Percentiles rank a stretch among this genome's conserved stretches.
Conservation (phyloP, 2,113 vertebrate genomes). For the Nycticryphes semicollaris region DNA sequence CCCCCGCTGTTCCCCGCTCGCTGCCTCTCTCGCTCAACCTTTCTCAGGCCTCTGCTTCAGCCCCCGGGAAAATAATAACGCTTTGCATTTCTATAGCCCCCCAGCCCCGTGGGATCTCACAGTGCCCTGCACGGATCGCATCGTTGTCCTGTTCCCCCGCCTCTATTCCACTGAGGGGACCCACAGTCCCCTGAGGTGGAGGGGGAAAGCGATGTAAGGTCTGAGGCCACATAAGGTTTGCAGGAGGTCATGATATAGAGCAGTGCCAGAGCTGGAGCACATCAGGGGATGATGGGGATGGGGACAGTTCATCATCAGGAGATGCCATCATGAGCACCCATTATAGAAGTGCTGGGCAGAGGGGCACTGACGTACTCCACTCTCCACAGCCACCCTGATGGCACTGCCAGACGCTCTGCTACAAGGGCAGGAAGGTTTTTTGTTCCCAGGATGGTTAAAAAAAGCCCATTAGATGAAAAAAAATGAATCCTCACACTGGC, state of each 20-base stretch:
- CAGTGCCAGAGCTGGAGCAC: not conserved
- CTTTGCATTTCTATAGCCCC: conserved; percentile 62
- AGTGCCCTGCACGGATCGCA: not conserved
- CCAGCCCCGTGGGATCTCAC: not conserved
- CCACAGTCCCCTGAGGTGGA: not conserved
- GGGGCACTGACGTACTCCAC: accelerated
- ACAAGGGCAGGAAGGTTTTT: not conserved
- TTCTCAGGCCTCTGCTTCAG: conserved; percentile 64
- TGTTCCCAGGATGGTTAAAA: not conserved
- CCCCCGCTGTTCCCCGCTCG: conserved; percentile 54
- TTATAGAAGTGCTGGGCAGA: not conserved
- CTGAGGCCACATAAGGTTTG: not conserved
- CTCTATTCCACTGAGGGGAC: not conserved
- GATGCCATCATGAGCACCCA: accelerated
- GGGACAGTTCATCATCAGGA: not conserved
- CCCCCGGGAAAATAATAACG: conserved; percentile 27
- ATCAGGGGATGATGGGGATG: accelerated
- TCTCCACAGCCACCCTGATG: not conserved
- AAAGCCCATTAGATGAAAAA: not conserved
- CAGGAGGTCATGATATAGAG: not conserved
- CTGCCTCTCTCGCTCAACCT: conserved; percentile 54
- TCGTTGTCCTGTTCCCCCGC: not conserved
- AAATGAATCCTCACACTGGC: not conserved
- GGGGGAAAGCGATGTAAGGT: not conserved
- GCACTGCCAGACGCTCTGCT: not conserved